Evolutionary conservation across 2,888 invertebrate species (phyloP).

Genomic region (Junonia oenone): DNA sequence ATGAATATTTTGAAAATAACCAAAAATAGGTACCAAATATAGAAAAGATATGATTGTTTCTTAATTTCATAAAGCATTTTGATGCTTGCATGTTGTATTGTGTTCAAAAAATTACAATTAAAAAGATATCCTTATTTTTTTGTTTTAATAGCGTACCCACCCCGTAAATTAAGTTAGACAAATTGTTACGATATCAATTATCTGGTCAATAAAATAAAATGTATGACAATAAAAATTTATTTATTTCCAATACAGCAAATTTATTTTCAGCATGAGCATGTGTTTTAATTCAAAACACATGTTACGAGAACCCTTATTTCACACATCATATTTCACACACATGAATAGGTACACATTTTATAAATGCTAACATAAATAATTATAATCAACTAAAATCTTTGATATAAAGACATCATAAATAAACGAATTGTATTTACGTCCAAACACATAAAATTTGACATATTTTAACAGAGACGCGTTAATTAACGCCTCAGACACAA

Average conservation of each 20-base stretch:
- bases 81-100: slow-evolving; percentile 80
- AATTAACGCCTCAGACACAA: background rate
- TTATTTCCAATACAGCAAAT: slow-evolving; percentile 22
- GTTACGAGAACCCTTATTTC: background rate
- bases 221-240: slow-evolving; percentile 30
- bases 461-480: no score
- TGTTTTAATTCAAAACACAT: background rate
- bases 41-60: slow-evolving; percentile 75
- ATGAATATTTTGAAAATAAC: slow-evolving; percentile 73
- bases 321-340: no score
- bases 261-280: slow-evolving; percentile 4
- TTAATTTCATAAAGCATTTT: slow-evolving; percentile 76
- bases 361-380: no score
- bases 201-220: slow-evolving; percentile 29
- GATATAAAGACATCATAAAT: no score
- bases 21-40: slow-evolving; percentile 80
- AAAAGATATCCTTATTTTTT: slow-evolving; percentile 62
- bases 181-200: slow-evolving; percentile 30
- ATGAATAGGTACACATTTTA: background rate
- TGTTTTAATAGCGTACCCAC: slow-evolving; percentile 36
- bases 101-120: slow-evolving; percentile 78
- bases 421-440: no score
- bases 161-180: slow-evolving; percentile 23
- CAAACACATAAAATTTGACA: no score
- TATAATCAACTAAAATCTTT: no score